These are phyloP conservation scores for Tricholaema leucomelas DNA, from an alignment of 2,113 vertebrate genomes.

Conservation along the genomic window DNA sequence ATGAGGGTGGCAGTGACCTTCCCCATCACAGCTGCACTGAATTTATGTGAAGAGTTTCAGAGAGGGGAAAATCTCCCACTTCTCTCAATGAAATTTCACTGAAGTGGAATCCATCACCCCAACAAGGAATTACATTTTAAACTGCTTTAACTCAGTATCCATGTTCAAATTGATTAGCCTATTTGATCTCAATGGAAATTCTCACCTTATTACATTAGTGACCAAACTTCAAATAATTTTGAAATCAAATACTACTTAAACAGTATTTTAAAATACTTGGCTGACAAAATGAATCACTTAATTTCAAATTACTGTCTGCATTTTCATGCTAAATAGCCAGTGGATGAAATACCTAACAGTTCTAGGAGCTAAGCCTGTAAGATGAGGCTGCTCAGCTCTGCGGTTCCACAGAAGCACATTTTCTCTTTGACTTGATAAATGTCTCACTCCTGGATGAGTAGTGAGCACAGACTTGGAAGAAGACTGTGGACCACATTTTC, in stretches of 20 bases:
- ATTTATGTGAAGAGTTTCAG: background rate
- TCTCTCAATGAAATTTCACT: background rate
- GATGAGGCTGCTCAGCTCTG: background rate
- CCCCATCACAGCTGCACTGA: background rate
- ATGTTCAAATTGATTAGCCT: slow-evolving; percentile 56
- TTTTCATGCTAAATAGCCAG: slow-evolving; percentile 28
- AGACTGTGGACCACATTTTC: background rate
- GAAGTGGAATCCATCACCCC: slow-evolving; percentile 26
- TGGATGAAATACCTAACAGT: background rate
- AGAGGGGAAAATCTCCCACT: background rate
- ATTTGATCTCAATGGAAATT: slow-evolving; percentile 56
- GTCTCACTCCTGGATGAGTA: background rate
- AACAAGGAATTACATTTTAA: slow-evolving; percentile 29
- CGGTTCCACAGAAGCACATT: background rate
- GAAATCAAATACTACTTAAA: slow-evolving; percentile 46
- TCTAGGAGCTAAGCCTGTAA: background rate
- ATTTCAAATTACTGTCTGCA: slow-evolving; percentile 23
- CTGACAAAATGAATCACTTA: slow-evolving; percentile 42
- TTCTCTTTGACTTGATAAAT: background rate
- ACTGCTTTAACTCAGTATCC: slow-evolving; percentile 45
- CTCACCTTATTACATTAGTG: slow-evolving; percentile 50
- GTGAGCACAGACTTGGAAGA: background rate
- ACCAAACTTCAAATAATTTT: slow-evolving; percentile 50
- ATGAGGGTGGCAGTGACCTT: background rate
- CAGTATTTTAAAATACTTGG: slow-evolving; percentile 40